A percentile compares a stretch with the other conserved stretches of the same genome.
These are phyloP conservation scores for Xiphophorus couchianus DNA, from an alignment of 2,113 vertebrate genomes.

Conservation along the genomic window DNA sequence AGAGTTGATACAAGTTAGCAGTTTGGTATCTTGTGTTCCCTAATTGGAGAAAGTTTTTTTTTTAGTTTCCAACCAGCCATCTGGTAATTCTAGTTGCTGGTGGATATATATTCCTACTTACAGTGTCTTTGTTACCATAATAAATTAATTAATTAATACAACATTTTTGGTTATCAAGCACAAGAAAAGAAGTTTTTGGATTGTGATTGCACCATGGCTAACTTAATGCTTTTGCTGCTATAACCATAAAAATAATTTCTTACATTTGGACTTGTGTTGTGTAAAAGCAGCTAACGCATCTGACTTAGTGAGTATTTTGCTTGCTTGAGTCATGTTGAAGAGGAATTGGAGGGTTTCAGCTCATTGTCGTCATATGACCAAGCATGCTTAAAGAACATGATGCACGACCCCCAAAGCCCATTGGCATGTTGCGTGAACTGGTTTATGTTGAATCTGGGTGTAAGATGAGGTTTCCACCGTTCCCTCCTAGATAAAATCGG, in stretches of 20 bases:
- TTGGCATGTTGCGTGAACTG: slow-evolving; percentile 28
- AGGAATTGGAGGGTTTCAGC: not conserved
- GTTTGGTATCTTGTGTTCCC: no score
- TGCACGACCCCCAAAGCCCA: slow-evolving; percentile 32
- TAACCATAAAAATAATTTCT: not conserved
- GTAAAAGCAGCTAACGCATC: slow-evolving; percentile 12
- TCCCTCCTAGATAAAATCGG: slow-evolving; percentile 89
- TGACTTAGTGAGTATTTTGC: slow-evolving; percentile 4
- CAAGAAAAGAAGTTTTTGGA: slow-evolving; percentile 15
- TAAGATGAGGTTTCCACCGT: slow-evolving; percentile 44
- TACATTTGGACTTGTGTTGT: slow-evolving; percentile 10
- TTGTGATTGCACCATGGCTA: slow-evolving; percentile 24
- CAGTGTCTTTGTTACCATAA: no score
- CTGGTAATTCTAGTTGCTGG: no score
- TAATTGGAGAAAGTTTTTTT: no score
- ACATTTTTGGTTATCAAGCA: not conserved
- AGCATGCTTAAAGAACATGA: slow-evolving; percentile 42
- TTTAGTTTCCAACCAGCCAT: no score
- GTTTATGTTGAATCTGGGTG: not conserved
- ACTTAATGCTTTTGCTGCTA: slow-evolving; percentile 4
- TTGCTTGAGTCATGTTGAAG: slow-evolving; percentile 2
- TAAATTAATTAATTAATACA: no score
- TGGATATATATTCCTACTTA: no score
- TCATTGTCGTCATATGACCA: not conserved
- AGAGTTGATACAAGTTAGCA: no score